Evolutionary conservation across 2,113 vertebrate genomes (phyloP).

Genomic region (Channa maculata): DNA sequence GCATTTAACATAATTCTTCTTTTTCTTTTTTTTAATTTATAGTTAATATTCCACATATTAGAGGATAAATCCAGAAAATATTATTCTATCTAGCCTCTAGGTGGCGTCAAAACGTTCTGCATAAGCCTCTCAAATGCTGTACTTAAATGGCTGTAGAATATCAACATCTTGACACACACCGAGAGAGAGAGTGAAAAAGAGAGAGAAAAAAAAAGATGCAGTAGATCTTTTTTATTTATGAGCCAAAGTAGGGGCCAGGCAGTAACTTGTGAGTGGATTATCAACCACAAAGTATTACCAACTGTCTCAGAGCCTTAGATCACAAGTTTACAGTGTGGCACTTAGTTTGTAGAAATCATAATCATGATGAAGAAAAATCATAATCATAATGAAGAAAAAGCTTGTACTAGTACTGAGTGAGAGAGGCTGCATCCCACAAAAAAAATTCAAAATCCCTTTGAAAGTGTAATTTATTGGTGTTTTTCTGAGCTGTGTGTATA

Average conservation of each 20-base stretch:
- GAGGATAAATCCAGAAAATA: background rate
- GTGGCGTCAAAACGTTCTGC: slow-evolving; percentile 40
- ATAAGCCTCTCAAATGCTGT: background rate
- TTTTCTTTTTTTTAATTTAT: no score
- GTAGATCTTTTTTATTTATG: slow-evolving; percentile 1
- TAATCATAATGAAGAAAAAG: slow-evolving; percentile 23
- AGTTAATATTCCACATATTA: background rate
- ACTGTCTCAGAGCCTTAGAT: background rate
- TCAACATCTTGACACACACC: background rate
- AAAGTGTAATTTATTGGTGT: slow-evolving; percentile 2
- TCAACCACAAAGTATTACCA: no score
- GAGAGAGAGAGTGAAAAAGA: no score
- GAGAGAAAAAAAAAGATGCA: background rate
- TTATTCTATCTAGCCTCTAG: slow-evolving; percentile 21
- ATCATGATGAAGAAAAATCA: no score
- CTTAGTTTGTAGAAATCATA: background rate
- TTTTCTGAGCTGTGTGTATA: background rate
- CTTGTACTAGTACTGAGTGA: background rate
- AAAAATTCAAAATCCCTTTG: background rate
- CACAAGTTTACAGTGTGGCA: background rate
- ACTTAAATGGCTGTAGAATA: background rate
- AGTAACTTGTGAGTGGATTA: background rate
- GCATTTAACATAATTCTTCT: background rate
- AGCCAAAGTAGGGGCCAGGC: background rate
- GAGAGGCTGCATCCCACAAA: background rate